Evolutionary conservation across 2,797 vertebrate species (phyloP), one percentile per base, ranked within the genome.

Genomic region (Neosalanx taihuensis): DNA sequence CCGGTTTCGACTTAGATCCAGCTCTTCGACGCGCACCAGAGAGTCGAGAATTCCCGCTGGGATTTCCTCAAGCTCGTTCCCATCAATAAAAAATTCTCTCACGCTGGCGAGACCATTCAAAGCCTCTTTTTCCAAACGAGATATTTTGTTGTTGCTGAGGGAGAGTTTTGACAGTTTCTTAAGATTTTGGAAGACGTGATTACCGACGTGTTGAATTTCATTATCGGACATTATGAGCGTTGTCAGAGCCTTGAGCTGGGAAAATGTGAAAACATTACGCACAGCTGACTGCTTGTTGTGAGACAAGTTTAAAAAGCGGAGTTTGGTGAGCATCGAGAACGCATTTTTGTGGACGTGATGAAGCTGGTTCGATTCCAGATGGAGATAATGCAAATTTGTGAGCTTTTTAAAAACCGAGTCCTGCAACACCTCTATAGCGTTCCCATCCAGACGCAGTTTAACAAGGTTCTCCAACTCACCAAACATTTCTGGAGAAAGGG

Each of bases 241-340:
- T 6, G 92, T 92, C 59, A 98, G 84, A 23, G 95, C 93, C 67
- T 71, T 87, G 71, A 98, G 92, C 0, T 93, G 93, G 5, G 92
- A 91, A 1, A 98, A 98, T 35, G 90, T 92, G 65, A 92, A 88
- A 0, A 89, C 83, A 57, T 92, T 93, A n/a, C 89, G 92, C 73
- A 98, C 73, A 2, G 92, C 91, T 3, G 91, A 90, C 85, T 95
- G 95, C 82, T 93, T 93, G 84, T 99, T 99, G 74, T 93, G 92
- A 0, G 96, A 95, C 67, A 99, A 89, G 84, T 96, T 95, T 0
- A 99, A 93, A 69, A 96, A 96, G 75, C 95, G 96, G 70, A 99
- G 88, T 80, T 94, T 96, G 64, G 90, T 84, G 74, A 99, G 90
- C 60, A 93, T 93, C 0, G 89, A 85, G 61, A 99, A 97, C 0